Evolutionary conservation across 2,113 vertebrate genomes (phyloP).

Genomic region (Zosterops hypoxanthus): DNA sequence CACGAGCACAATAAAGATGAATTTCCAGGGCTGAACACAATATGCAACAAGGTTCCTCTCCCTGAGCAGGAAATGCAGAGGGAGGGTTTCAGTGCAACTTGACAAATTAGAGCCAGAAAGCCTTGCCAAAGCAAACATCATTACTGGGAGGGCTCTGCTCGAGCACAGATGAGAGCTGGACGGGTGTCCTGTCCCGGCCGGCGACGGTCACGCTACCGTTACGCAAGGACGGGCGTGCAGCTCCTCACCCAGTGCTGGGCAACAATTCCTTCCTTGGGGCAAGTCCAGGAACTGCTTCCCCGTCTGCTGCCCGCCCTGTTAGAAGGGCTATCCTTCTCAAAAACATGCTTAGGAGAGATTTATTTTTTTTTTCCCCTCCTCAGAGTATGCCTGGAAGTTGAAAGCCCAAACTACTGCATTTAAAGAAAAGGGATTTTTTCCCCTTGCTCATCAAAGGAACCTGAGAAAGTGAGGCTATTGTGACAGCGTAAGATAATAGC

Average conservation of each 20-base stretch:
- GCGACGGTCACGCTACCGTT: not conserved
- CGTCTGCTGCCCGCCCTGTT: not conserved
- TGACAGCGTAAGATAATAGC: slow-evolving; percentile 50
- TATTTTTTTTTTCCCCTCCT: slow-evolving; percentile 18
- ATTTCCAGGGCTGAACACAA: slow-evolving; percentile 53
- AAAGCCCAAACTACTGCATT: slow-evolving; percentile 34
- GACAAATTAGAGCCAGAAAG: slow-evolving; percentile 62
- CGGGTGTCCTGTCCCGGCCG: not conserved
- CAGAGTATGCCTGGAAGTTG: slow-evolving; percentile 33
- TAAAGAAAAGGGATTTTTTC: slow-evolving; percentile 39
- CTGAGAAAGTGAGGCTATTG: slow-evolving; percentile 52
- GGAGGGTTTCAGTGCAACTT: slow-evolving; percentile 63
- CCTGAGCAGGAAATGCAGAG: slow-evolving; percentile 71
- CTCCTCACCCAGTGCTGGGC: not conserved
- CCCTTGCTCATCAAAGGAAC: slow-evolving; percentile 49
- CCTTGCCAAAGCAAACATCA: slow-evolving; percentile 67
- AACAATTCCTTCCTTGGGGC: not conserved
- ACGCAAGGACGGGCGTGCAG: not conserved
- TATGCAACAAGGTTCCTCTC: slow-evolving; percentile 37
- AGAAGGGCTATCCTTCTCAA: not conserved
- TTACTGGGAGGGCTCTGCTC: slow-evolving; percentile 36
- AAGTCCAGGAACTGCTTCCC: not conserved
- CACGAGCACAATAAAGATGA: slow-evolving; percentile 2
- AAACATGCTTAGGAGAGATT: not conserved
- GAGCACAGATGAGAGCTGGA: not conserved